A percentile compares a stretch with the other conserved stretches of the same genome.
Evolutionary conservation across 2,113 vertebrate genomes (phyloP).

Genomic region (Paedocypris sp.): DNA sequence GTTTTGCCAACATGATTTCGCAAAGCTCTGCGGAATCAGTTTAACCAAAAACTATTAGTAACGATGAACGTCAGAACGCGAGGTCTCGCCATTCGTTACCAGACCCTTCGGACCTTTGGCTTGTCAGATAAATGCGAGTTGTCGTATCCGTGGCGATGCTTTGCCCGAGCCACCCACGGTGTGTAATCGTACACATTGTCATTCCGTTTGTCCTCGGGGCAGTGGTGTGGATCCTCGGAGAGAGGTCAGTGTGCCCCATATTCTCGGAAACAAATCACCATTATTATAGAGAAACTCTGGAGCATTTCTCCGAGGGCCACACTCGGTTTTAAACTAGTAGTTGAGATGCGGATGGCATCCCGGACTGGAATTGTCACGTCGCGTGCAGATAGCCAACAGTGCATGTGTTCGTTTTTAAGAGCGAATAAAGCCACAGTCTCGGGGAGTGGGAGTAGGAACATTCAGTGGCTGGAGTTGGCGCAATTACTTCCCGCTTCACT

Average conservation of each 20-base stretch:
- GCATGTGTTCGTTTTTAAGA: conserved; percentile 9
- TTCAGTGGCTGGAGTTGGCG: conserved; percentile 18
- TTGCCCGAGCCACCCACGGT: neutral
- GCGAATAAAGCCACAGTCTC: conserved; percentile 17
- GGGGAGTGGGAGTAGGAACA: conserved; percentile 1
- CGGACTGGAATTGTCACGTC: conserved; percentile 1
- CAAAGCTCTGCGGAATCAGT: too few species aligned
- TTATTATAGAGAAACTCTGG: neutral
- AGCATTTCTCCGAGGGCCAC: neutral
- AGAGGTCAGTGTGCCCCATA: neutral
- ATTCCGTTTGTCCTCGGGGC: neutral
- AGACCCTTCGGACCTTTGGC: too few species aligned
- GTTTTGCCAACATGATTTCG: too few species aligned
- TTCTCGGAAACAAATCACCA: neutral
- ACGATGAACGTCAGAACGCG: too few species aligned
- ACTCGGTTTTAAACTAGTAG: conserved; percentile 6
- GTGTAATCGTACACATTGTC: too few species aligned
- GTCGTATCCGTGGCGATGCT: neutral
- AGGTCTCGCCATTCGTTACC: too few species aligned
- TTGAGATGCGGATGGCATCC: neutral
- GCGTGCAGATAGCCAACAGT: conserved; percentile 11
- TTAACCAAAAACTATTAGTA: too few species aligned
- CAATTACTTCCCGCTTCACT: neutral
- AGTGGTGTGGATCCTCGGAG: neutral
- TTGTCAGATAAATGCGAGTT: too few species aligned